Percentiles rank a stretch among this genome's conserved stretches.
These are phyloP conservation scores for Phytoseiulus persimilis DNA, from an alignment of 2,888 invertebrate species.

Conservation along the genomic window DNA sequence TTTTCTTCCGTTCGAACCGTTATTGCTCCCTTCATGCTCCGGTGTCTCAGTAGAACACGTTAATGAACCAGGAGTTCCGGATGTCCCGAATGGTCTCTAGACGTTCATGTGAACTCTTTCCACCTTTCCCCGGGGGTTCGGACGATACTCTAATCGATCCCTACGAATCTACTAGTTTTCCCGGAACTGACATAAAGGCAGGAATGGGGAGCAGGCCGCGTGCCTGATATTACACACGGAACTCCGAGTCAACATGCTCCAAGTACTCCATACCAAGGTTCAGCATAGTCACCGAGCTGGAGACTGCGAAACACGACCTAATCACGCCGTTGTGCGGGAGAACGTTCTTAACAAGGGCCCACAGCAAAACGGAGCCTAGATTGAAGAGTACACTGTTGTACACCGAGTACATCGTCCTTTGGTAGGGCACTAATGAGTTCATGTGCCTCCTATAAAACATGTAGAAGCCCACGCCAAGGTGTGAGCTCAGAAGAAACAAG, in stretches of 20 bases:
- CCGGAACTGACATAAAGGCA: too few relatives aligned
- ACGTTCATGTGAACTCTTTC: too few relatives aligned
- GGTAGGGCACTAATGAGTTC: conserved; percentile 59
- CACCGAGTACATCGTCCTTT: conserved; percentile 57
- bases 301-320: conserved; percentile 63
- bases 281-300: conserved; percentile 61
- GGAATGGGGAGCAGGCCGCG: too few relatives aligned
- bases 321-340: conserved; percentile 63
- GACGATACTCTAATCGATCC: too few relatives aligned
- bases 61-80: too few relatives aligned
- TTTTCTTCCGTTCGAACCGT: too few relatives aligned
- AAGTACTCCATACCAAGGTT: conserved; percentile 61
- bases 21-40: too few relatives aligned
- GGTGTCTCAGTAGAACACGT: too few relatives aligned
- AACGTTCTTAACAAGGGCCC: conserved; percentile 74
- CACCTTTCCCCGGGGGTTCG: too few relatives aligned
- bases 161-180: too few relatives aligned
- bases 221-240: not conserved
- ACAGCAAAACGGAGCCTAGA: conserved; percentile 76
- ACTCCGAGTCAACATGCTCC: conserved; percentile 55
- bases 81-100: too few relatives aligned
- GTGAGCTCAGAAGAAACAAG: conserved; percentile 66
- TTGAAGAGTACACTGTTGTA: conserved; percentile 65
- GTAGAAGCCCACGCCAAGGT: conserved; percentile 73
- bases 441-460: conserved; percentile 63